Evolutionary conservation across 2,797 vertebrate genomes (phyloP).

Genomic region (Fundulus diaphanus): DNA sequence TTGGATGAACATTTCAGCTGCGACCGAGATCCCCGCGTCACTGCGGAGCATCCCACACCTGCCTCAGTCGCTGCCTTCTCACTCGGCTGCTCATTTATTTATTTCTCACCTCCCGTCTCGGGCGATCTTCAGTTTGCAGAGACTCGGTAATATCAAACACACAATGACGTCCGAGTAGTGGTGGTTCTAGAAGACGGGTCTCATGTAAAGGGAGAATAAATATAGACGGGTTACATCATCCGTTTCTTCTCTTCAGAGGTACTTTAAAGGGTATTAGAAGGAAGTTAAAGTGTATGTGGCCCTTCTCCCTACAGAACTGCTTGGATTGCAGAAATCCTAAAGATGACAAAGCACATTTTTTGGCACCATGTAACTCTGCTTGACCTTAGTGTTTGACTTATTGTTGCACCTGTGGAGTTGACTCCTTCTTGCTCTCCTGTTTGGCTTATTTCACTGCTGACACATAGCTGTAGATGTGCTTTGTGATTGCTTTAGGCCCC

Average conservation of each 20-base stretch:
- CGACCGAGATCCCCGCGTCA: slow-evolving; percentile 19
- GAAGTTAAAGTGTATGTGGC: slow-evolving; percentile 41
- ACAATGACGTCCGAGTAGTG: slow-evolving; percentile 23
- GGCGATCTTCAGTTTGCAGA: slow-evolving; percentile 1
- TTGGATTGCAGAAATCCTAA: slow-evolving; percentile 7
- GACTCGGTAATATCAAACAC: slow-evolving; percentile 7
- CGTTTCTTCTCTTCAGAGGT: slow-evolving; percentile 18
- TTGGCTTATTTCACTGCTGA: slow-evolving; percentile 25
- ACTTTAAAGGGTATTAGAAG: slow-evolving; percentile 17
- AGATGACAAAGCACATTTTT: slow-evolving; percentile 33
- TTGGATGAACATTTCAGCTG: slow-evolving; percentile 28
- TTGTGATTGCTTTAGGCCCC: slow-evolving; percentile 5
- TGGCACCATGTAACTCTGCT: neutral
- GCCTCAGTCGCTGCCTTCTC: neutral
- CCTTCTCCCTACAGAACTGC: slow-evolving; percentile 17
- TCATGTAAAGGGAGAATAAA: slow-evolving; percentile 16
- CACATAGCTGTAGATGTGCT: neutral
- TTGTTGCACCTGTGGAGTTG: slow-evolving; percentile 36
- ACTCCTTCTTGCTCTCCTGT: slow-evolving; percentile 2
- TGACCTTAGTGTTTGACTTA: slow-evolving; percentile 23
- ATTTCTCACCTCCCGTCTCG: slow-evolving; percentile 9
- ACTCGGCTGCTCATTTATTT: neutral
- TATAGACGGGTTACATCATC: slow-evolving; percentile 51
- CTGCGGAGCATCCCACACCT: slow-evolving; percentile 15
- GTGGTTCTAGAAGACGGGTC: slow-evolving; percentile 21